Conservation (phyloP, 2,888 invertebrate species). For the Drosophila stalkeri region DNA sequence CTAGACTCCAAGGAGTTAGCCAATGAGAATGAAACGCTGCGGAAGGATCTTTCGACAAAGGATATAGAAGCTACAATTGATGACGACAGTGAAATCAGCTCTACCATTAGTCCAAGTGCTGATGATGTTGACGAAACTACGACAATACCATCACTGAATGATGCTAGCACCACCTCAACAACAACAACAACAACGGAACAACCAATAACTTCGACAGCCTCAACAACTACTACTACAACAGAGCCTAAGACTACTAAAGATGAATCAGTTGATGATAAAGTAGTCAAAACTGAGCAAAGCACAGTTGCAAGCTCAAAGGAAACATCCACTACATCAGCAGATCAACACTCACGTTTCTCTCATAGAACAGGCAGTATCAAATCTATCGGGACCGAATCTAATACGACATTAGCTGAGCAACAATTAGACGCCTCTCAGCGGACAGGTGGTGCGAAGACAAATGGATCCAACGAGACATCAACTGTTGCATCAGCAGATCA, state of each 20-base stretch:
- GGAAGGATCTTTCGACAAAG: not conserved
- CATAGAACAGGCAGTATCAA: not conserved
- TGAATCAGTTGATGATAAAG: not conserved
- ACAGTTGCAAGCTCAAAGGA: not conserved
- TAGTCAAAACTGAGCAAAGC: not conserved
- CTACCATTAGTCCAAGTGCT: not conserved
- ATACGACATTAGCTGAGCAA: not conserved
- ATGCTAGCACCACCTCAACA: slow-evolving; percentile 6
- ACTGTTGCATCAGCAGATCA: not conserved
- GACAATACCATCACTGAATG: not conserved
- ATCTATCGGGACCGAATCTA: not conserved
- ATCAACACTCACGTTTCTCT: not conserved
- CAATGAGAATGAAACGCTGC: slow-evolving; percentile 1
- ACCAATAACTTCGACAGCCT: not conserved
- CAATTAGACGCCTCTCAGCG: not conserved
- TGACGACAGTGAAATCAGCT: slow-evolving; percentile 3
- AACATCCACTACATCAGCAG: not conserved
- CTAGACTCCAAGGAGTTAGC: slow-evolving; percentile 53
- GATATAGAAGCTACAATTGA: not conserved
- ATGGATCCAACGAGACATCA: not conserved
- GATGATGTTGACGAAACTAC: not conserved
- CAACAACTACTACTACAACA: not conserved
- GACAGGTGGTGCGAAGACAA: not conserved
- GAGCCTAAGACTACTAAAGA: not conserved
- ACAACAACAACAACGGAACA: slow-evolving; percentile 9